A percentile compares a stretch with the other conserved stretches of the same genome.
phyloP scores from a whole-genome alignment of 2,113 vertebrate species.

The Dicaeum eximium region DNA sequence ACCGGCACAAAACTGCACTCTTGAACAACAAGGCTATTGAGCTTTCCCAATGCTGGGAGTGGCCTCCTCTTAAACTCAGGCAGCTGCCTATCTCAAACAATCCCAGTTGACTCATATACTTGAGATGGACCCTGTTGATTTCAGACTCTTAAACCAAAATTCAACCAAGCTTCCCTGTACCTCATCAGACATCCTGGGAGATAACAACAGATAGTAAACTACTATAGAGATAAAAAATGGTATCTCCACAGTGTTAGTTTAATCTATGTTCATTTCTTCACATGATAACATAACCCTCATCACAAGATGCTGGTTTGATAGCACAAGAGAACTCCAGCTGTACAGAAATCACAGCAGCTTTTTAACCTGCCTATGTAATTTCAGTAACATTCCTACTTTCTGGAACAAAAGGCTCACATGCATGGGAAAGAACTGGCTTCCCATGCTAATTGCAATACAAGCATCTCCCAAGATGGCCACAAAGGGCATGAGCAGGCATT shows the following conservation, averaged over 20 bases:
- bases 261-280: neutral
- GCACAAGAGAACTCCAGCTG: neutral
- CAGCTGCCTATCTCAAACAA: neutral
- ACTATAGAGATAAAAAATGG: neutral
- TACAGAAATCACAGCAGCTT: neutral
- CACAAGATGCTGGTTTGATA: neutral
- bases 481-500: neutral
- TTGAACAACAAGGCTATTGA: neutral
- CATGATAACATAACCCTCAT: neutral
- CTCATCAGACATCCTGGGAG: neutral
- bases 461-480: neutral
- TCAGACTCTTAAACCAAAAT: neutral
- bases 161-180: neutral
- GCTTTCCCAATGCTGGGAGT: conserved; percentile 32
- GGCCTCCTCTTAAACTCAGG: neutral
- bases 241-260: neutral
- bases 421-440: neutral
- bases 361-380: neutral
- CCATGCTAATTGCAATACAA: neutral
- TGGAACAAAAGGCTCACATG: neutral
- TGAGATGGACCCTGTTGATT: neutral
- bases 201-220: neutral
- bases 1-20: neutral
- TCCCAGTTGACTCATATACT: neutral
- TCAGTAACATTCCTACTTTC: neutral